Conservation (phyloP, 2,888 invertebrate genomes). For the Ischnus inquisitorius region DNA sequence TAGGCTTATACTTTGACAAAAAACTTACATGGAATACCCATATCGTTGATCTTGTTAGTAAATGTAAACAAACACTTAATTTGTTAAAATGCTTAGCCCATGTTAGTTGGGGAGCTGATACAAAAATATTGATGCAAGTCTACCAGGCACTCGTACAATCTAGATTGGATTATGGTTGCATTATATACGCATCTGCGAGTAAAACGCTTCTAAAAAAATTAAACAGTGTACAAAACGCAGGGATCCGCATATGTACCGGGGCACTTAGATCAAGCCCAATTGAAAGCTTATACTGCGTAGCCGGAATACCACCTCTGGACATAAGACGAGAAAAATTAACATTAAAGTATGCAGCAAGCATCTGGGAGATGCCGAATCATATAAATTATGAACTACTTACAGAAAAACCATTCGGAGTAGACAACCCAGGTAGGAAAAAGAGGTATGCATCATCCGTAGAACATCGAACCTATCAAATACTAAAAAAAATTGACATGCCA, state of each 20-base stretch:
- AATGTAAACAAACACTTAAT: conserved; percentile 60
- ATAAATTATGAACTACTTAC: neutral
- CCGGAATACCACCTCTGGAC: conserved; percentile 42
- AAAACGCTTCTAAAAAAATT: conserved; percentile 37
- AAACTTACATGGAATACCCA: conserved; percentile 65
- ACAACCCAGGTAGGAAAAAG: neutral
- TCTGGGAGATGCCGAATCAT: neutral
- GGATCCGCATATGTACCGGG: conserved; percentile 54
- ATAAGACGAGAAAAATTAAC: conserved; percentile 3
- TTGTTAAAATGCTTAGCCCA: conserved; percentile 58
- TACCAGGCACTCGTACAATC: conserved; percentile 57
- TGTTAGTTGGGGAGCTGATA: conserved; percentile 64
- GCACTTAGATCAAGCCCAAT: conserved; percentile 62
- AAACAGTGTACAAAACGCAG: conserved; percentile 58
- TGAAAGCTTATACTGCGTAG: conserved; percentile 54
- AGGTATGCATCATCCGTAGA: neutral
- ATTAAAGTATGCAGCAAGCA: neutral
- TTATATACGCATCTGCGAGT: conserved; percentile 65
- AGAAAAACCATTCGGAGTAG: neutral
- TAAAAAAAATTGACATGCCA: neutral
- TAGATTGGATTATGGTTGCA: conserved; percentile 69
- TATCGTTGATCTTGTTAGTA: conserved; percentile 41
- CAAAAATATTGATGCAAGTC: conserved; percentile 26
- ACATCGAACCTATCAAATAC: neutral
- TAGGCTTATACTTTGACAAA: conserved; percentile 64